A percentile compares a stretch with the other conserved stretches of the same genome.
Conservation (phyloP, 2,797 vertebrate species). For the Pachyuromys duprasi region DNA sequence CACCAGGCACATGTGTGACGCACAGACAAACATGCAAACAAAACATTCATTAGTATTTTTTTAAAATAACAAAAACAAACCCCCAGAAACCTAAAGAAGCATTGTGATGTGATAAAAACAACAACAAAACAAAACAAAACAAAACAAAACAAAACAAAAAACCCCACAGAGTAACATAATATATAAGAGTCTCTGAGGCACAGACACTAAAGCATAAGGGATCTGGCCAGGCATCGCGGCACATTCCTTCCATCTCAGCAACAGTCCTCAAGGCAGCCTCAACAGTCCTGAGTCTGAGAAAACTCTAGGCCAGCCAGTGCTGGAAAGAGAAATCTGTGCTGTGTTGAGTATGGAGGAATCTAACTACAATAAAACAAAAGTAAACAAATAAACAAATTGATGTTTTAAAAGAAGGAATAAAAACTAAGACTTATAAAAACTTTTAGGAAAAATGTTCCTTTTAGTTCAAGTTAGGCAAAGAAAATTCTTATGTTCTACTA, state of each 20-base stretch:
- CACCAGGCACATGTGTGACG: neutral
- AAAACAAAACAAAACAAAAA: too few species aligned
- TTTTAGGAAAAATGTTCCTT: neutral
- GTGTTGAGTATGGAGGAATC: neutral
- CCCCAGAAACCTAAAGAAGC: neutral
- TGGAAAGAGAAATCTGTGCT: neutral
- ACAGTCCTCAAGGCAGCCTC: too few species aligned
- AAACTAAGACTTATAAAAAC: neutral
- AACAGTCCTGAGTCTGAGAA: neutral
- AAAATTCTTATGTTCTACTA: constrained; percentile 21
- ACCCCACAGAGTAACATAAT: neutral
- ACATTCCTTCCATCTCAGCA: too few species aligned
- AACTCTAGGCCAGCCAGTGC: neutral
- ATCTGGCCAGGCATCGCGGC: neutral
- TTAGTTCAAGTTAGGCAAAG: neutral
- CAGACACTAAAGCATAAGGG: neutral
- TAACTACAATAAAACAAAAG: neutral
- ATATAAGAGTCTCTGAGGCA: neutral
- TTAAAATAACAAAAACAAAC: neutral
- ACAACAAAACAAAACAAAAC: neutral
- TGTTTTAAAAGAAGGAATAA: neutral
- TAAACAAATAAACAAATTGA: neutral
- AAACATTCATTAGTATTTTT: neutral
- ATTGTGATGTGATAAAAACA: neutral
- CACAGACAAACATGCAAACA: neutral